These are phyloP conservation scores for Drosophila kepulauana DNA, from an alignment of 1,140 invertebrate genomes.

Conservation along the genomic window DNA sequence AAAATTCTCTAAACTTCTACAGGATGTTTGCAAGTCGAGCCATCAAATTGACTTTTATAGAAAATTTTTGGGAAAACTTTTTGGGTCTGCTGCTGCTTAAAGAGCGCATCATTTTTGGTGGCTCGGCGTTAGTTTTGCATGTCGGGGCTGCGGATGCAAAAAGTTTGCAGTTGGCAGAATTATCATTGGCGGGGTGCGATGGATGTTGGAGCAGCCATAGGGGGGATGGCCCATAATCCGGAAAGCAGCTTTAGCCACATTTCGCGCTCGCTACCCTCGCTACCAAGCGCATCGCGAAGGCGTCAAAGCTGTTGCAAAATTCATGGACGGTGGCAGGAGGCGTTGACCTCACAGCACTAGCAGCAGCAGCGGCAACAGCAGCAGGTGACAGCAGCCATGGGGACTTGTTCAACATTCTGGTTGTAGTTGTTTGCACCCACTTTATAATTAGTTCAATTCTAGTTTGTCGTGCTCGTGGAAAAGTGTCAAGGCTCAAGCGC, in stretches of 20 bases:
- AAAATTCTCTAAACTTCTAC: neutral
- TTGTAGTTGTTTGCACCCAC: conserved; percentile 44
- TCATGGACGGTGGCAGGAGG: conserved; percentile 33
- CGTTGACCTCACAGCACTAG: conserved; percentile 16
- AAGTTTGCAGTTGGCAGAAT: conserved; percentile 61
- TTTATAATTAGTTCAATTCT: conserved; percentile 73
- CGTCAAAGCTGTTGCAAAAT: conserved; percentile 55
- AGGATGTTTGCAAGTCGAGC: conserved; percentile 11
- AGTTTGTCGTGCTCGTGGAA: conserved; percentile 23
- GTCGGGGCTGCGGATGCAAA: conserved; percentile 29
- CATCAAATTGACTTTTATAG: conserved; percentile 20
- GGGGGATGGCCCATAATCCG: conserved; percentile 54
- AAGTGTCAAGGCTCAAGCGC: conserved; percentile 38
- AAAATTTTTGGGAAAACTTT: conserved; percentile 50
- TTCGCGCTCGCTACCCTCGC: conserved; percentile 62
- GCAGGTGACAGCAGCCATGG: conserved; percentile 33
- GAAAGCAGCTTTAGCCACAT: conserved; percentile 72
- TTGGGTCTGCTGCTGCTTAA: conserved; percentile 50
- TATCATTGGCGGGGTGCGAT: conserved; percentile 32
- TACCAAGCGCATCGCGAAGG: conserved; percentile 19
- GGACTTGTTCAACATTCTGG: conserved; percentile 52
- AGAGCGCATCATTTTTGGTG: conserved; percentile 61
- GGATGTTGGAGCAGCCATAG: neutral
- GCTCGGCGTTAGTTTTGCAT: conserved; percentile 46
- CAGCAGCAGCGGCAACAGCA: neutral